Evolutionary conservation across 1,140 invertebrate species (phyloP).

Genomic region (Pemphigus obesinymphae): DNA sequence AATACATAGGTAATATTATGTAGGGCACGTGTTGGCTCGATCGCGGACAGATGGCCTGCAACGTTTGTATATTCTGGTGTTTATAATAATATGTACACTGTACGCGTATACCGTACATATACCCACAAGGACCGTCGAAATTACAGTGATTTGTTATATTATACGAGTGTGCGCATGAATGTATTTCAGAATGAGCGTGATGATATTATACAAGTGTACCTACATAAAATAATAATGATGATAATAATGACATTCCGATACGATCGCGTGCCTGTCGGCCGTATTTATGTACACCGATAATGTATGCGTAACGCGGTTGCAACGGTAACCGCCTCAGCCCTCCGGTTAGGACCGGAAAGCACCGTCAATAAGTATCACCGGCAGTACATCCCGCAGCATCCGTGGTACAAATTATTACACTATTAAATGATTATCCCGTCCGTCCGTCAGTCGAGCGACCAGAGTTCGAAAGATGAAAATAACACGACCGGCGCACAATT

Average conservation of each 20-base stretch:
- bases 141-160: neutral
- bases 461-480: neutral
- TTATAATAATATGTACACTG: too few species aligned
- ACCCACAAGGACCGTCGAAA: slow-evolving; percentile 2
- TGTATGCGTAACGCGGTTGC: slow-evolving; percentile 1
- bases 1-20: neutral
- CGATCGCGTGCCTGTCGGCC: slow-evolving; percentile 30
- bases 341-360: neutral
- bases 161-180: neutral
- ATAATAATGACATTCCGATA: slow-evolving; percentile 35
- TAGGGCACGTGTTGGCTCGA: slow-evolving; percentile 9
- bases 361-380: too few species aligned
- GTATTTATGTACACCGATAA: neutral
- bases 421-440: neutral
- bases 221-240: neutral
- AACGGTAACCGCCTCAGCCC: slow-evolving; percentile 31
- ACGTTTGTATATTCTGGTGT: too few species aligned
- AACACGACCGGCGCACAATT: too few species aligned
- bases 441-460: neutral
- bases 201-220: neutral
- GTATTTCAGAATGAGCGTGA: neutral
- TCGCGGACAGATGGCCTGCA: neutral
- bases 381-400: too few species aligned
- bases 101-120: too few species aligned
- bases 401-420: neutral